Base-by-base conservation (phyloP, 2,888 invertebrate genomes). In the Slavum lentiscoides region DNA sequence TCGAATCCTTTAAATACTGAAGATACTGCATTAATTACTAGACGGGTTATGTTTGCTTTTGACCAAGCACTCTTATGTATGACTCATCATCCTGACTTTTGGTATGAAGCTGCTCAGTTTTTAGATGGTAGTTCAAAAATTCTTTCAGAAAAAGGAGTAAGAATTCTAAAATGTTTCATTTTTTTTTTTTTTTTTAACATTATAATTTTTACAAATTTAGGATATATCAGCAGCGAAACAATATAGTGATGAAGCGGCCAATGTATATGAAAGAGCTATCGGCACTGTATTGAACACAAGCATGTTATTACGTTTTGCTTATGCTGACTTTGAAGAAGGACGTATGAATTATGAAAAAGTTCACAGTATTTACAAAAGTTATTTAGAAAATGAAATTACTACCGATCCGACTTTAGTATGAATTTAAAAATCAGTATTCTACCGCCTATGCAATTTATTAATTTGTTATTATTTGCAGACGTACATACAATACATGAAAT, bases 401-500 rank as follows among this genome's bases (percentile, higher is more conserved):
- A 92, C 96, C 62, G 98, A 99, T 88, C 98, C 98, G 0, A 97
- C 98, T 0, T 88, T 99, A 89, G 95, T 95, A 88, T 88, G 88
- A 86, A 82, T 80, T 67, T 61, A 69, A 64, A 64, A 67, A 59
- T 49, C 13, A 19, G 9, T 55, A 4, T 61, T 64, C 15, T 68
- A 55, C 55, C 15, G 30, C 43, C 9, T 58, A 43, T 43, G 17
- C 23, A 11, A 5, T 58, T 23, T 8, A 23, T 53, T 80, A n/a
- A 55, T 76, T 64, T 82, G 21, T 64, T 69, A 1, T 75, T 19
- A 21, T 43, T 75, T 67, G 6, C 43, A 83, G 91, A 95, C 96
- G 0, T 99, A 96, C 86, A 95, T 99, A 21, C 99, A 99, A 86
- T 97, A 98, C 86, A 99, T 99, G 98, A 97, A 98, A 88, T 99